Conservation (phyloP, 2,888 invertebrate genomes). For the Cosmia pyralina region DNA sequence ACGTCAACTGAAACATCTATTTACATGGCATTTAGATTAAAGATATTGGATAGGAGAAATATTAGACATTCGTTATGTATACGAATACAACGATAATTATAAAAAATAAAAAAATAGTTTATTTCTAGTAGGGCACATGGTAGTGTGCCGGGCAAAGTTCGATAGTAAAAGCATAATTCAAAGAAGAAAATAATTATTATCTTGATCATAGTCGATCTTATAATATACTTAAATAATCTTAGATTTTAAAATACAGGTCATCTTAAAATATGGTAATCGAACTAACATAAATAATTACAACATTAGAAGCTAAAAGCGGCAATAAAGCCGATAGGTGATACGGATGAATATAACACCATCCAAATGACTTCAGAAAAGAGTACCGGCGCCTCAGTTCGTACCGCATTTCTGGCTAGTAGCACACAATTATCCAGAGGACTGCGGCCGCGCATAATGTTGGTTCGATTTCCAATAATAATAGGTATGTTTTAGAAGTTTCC, state of each 20-base stretch:
- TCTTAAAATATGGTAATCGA: slow-evolving; percentile 13
- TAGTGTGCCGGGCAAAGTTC: slow-evolving; percentile 22
- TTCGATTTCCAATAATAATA: slow-evolving; percentile 11
- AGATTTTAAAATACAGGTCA: not conserved
- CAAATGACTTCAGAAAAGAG: not conserved
- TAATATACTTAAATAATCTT: slow-evolving; percentile 5
- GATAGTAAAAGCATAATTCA: not conserved
- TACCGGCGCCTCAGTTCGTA: not conserved
- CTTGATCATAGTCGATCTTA: slow-evolving; percentile 15
- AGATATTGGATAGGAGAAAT: not conserved
- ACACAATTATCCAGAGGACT: not conserved
- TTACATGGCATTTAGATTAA: slow-evolving; percentile 38
- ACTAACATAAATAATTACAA: slow-evolving; percentile 5
- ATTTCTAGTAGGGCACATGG: not conserved
- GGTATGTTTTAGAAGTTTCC: not conserved
- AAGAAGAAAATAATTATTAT: slow-evolving; percentile 13
- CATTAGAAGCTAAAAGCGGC: not conserved
- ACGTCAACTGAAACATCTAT: slow-evolving; percentile 84
- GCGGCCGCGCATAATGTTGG: not conserved
- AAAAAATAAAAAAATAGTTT: not conserved
- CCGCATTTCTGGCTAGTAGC: not conserved
- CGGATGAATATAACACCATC: not conserved
- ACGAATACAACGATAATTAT: not conserved
- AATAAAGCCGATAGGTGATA: not conserved
- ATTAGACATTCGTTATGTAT: not conserved